Percentiles rank a stretch among this genome's conserved stretches.
Conservation (phyloP, 2,797 vertebrate species). For the Nothura maculosa region DNA sequence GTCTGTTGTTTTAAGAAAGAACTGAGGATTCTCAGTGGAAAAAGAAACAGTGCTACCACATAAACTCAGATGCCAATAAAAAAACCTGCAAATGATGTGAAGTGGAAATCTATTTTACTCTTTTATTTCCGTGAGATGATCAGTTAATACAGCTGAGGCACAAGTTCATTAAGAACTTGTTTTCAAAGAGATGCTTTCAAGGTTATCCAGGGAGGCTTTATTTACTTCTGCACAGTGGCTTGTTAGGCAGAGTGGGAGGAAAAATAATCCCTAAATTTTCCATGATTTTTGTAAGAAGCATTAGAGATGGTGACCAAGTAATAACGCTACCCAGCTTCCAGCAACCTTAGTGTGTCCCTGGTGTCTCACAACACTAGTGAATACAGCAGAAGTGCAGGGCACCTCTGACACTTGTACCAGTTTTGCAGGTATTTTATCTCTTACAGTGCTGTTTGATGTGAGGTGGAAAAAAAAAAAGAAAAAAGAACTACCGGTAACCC, state of each 20-base stretch:
- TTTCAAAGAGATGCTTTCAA: slow-evolving; percentile 15
- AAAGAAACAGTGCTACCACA: background rate
- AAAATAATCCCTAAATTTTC: background rate
- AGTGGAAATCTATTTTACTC: slow-evolving; percentile 2
- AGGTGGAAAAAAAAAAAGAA: background rate
- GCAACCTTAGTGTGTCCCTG: rapidly evolving
- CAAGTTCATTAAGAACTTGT: slow-evolving; percentile 26
- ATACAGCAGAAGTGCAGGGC: background rate
- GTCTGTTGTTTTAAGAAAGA: background rate
- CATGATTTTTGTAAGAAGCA: background rate
- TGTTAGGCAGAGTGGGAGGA: background rate
- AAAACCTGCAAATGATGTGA: slow-evolving; percentile 13
- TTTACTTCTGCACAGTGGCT: background rate
- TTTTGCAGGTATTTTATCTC: background rate
- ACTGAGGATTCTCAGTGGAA: slow-evolving; percentile 23
- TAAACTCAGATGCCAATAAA: slow-evolving; percentile 13
- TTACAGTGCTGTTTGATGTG: background rate
- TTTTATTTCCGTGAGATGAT: slow-evolving; percentile 43
- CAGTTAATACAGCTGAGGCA: slow-evolving; percentile 19
- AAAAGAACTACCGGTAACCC: background rate
- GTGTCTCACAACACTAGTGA: background rate
- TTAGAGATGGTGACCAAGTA: background rate
- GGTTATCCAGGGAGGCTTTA: background rate
- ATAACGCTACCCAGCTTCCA: background rate
- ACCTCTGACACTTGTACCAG: background rate